Evolutionary conservation across 2,888 invertebrate species (phyloP), one percentile per base, ranked within the genome.

Genomic region (Sphinx pinastri): DNA sequence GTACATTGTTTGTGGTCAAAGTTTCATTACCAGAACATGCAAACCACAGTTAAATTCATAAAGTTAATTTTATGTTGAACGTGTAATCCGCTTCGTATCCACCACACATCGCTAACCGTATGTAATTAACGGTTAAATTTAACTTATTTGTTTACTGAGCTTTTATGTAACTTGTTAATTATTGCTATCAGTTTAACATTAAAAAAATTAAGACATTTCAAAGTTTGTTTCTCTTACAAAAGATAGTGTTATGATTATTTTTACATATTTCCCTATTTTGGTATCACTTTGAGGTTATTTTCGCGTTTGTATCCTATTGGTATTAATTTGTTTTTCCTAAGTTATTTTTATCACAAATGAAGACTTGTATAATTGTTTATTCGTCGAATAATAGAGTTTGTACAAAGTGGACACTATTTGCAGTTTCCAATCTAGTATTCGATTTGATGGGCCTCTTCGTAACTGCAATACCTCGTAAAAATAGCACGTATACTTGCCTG

Each of bases 221-320:
- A 73, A 76, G 74, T 77, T 72, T 74, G 74, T 75, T 80, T 77
- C 79, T 81, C 84, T 86, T 91, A 90, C 79, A 90, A 91, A 90
- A 90, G 79, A 86, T 88, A 87, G 77, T 85, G 80, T 87, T 81
- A 85, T 79, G 78, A 76, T 57, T 71, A 72, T 31, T 73, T 73
- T 79, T 80, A 83, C 79, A 63, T 47, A 76, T 81, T 80, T 87
- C 88, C 88, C 88, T 87, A 85, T 82, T 70, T 69, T 70, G 79
- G 80, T 83, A 84, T 85, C 84, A 80, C 79, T 74, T 72, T 80
- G 80, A 81, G 79, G 79, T 76, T 77, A 79, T 82, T 83, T 81
- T 76, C n/a, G n/a, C 0, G 16, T 60, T 45, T 47, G 12, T 47
- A 47, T 11, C 45, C 1, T 55, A 2, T 55, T 2, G 11, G 8